Conservation (phyloP, 2,113 vertebrate species). For the Rhegmatorhina hoffmannsi region DNA sequence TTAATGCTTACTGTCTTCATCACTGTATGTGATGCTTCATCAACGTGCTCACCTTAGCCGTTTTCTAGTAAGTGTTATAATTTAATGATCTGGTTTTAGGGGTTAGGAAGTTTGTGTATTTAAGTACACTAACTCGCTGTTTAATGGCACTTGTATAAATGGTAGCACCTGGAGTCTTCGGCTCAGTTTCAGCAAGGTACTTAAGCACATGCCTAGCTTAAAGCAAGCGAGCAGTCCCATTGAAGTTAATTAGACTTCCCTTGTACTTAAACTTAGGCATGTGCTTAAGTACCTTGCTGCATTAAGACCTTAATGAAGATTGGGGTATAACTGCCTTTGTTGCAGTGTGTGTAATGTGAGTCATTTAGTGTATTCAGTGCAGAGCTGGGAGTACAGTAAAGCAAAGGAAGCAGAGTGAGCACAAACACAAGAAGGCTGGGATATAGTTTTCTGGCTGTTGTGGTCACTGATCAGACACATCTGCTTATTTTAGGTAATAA, state of each 20-base stretch:
- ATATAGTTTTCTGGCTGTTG: neutral
- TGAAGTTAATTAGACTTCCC: slow-evolving; percentile 70
- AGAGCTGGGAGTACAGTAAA: slow-evolving; percentile 15
- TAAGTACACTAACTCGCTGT: slow-evolving; percentile 57
- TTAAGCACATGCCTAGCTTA: slow-evolving; percentile 61
- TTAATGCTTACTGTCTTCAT: neutral
- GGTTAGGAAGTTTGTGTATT: slow-evolving; percentile 60
- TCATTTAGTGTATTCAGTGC: slow-evolving; percentile 1
- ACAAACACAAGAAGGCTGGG: neutral
- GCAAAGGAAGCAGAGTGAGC: neutral
- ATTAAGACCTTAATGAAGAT: slow-evolving; percentile 69
- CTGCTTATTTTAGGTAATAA: neutral
- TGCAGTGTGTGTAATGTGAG: slow-evolving; percentile 16
- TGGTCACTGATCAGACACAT: slow-evolving; percentile 31
- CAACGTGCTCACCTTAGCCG: slow-evolving; percentile 21
- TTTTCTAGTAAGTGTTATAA: slow-evolving; percentile 30
- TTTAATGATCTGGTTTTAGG: slow-evolving; percentile 61
- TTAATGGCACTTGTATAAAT: slow-evolving; percentile 67
- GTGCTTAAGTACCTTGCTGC: slow-evolving; percentile 61
- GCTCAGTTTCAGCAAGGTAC: slow-evolving; percentile 60
- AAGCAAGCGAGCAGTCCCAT: slow-evolving; percentile 60
- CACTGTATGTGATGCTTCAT: neutral
- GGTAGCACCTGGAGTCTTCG: slow-evolving; percentile 61
- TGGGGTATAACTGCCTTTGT: slow-evolving; percentile 67
- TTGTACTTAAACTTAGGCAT: slow-evolving; percentile 67